Evolutionary conservation across 2,797 vertebrate genomes (phyloP).

Genomic region (Manis javanica): DNA sequence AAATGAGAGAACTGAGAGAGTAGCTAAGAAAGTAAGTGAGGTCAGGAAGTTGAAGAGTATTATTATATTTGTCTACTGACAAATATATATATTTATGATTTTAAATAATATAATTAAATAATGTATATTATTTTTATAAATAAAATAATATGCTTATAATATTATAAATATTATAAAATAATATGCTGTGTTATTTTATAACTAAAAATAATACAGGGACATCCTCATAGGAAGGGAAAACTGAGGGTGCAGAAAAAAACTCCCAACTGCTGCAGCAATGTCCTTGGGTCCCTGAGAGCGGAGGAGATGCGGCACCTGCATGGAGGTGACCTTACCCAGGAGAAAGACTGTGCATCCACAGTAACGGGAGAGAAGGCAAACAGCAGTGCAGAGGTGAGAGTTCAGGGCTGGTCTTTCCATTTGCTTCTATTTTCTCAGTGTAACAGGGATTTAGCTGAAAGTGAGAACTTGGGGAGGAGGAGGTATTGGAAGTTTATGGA

Average conservation of each 20-base stretch:
- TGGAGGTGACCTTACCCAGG: background rate
- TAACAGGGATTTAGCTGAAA: background rate
- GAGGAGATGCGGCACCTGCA: too few species aligned
- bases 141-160: too few species aligned
- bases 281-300: rapidly evolving
- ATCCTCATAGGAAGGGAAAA: background rate
- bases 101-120: too few species aligned
- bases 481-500: background rate
- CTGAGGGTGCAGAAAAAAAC: background rate
- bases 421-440: background rate
- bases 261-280: rapidly evolving
- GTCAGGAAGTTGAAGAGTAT: background rate
- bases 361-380: background rate
- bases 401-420: too few species aligned
- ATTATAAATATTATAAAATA: too few species aligned
- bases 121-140: too few species aligned
- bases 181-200: too few species aligned
- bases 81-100: too few species aligned
- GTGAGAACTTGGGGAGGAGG: background rate
- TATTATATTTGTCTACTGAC: background rate
- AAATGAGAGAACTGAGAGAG: background rate
- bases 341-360: background rate
- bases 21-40: background rate
- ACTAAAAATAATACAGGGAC: background rate
- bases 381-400: too few species aligned